Evolutionary conservation across 92 coral and sea anemone species (phyloP).

Genomic region (Chrysogorgia sp.): DNA sequence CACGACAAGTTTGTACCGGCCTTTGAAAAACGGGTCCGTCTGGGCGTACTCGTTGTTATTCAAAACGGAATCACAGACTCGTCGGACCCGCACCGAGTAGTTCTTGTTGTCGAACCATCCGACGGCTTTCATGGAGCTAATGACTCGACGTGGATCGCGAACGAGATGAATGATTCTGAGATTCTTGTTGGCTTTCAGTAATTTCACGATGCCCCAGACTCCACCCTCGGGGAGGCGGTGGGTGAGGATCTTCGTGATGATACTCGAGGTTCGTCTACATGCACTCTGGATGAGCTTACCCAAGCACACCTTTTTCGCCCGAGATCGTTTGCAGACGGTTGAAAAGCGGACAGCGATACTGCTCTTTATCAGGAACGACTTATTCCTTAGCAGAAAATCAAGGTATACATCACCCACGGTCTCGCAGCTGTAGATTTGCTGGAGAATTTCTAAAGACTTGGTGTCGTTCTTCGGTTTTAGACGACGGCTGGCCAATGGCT

Average conservation of each 20-base stretch:
- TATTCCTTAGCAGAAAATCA: background rate
- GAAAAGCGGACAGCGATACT: background rate
- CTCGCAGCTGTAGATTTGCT: slow-evolving; percentile 8
- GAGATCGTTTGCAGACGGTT: background rate
- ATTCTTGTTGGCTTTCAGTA: slow-evolving; percentile 4
- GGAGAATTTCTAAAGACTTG: slow-evolving; percentile 8
- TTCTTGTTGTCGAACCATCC: slow-evolving; percentile 25
- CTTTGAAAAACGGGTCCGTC: slow-evolving; percentile 2
- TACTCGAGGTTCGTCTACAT: background rate
- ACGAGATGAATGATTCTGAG: slow-evolving; percentile 19
- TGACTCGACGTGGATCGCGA: slow-evolving; percentile 32
- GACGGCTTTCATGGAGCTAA: slow-evolving; percentile 14
- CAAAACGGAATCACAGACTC: slow-evolving; percentile 5
- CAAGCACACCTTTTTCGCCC: slow-evolving; percentile 6
- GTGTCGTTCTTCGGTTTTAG: background rate
- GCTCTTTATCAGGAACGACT: background rate
- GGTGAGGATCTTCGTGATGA: slow-evolving; percentile 10
- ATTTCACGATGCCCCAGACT: slow-evolving; percentile 25
- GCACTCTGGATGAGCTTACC: background rate
- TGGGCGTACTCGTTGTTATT: slow-evolving; percentile 13
- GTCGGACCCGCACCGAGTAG: background rate
- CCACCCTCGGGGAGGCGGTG: slow-evolving; percentile 31
- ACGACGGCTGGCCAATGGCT: background rate
- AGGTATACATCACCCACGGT: background rate
- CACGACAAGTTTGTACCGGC: slow-evolving; percentile 31